Evolutionary conservation across 1,140 invertebrate species (phyloP).

Genomic region (Spodoptera litura): DNA sequence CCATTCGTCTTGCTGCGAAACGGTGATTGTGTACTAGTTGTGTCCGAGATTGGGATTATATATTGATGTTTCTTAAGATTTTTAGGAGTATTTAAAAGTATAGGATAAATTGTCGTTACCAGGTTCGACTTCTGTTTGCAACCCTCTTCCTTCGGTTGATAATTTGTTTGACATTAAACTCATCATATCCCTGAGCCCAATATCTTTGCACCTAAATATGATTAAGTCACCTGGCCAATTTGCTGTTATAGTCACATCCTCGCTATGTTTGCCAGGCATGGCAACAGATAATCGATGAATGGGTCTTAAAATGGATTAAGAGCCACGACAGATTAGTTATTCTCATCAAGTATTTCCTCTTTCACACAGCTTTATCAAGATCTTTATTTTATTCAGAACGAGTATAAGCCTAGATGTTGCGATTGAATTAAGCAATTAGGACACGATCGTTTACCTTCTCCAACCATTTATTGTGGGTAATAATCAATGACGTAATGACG

Average conservation of each 20-base stretch:
- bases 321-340: background rate
- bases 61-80: background rate
- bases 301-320: background rate
- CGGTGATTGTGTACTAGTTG: slow-evolving; percentile 21
- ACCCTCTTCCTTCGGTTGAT: too few relatives aligned
- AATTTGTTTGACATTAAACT: too few relatives aligned
- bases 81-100: background rate
- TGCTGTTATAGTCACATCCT: too few relatives aligned
- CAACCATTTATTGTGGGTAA: too few relatives aligned
- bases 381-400: slow-evolving; percentile 24
- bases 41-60: background rate
- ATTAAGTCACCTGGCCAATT: too few relatives aligned
- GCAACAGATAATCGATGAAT: background rate
- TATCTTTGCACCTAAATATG: too few relatives aligned
- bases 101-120: background rate
- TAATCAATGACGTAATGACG: too few relatives aligned
- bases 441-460: slow-evolving; percentile 3
- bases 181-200: too few relatives aligned
- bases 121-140: background rate
- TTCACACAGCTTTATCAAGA: background rate
- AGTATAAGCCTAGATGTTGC: background rate
- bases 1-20: slow-evolving; percentile 53
- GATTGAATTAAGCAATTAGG: slow-evolving; percentile 1
- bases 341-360: background rate
- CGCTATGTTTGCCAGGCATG: background rate